These are phyloP conservation scores for Charaxes varanes DNA, from an alignment of 1,140 invertebrate species.

Conservation along the genomic window DNA sequence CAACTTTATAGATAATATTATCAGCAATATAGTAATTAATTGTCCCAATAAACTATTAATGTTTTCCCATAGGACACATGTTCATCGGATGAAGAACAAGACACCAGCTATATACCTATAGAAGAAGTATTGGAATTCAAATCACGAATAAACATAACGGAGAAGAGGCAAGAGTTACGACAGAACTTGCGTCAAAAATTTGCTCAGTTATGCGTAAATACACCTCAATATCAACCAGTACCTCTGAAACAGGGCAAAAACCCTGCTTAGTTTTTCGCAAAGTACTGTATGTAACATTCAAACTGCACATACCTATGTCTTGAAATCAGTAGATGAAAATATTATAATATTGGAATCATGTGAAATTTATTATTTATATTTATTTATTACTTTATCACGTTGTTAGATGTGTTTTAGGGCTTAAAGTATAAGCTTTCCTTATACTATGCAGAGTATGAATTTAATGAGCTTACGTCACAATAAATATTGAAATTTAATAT, in stretches of 20 bases:
- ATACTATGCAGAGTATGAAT: not conserved
- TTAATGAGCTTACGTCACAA: constrained; percentile 3
- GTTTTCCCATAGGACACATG: constrained; percentile 53
- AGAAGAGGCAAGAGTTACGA: constrained; percentile 87
- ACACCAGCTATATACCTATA: constrained; percentile 86
- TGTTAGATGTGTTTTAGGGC: constrained; percentile 6
- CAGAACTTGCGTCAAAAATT: constrained; percentile 88
- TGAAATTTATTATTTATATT: constrained; percentile 6
- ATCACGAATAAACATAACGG: constrained; percentile 83
- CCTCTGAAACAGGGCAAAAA: constrained; percentile 35
- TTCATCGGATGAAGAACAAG: constrained; percentile 85
- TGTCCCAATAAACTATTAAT: not conserved
- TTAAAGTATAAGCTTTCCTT: constrained; percentile 4
- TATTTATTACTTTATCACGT: constrained; percentile 8
- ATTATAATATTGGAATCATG: constrained; percentile 1
- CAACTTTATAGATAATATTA: not conserved
- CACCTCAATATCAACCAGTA: constrained; percentile 40
- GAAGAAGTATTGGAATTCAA: constrained; percentile 90
- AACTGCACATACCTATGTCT: constrained; percentile 35
- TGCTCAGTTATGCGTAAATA: constrained; percentile 82
- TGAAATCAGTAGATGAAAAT: constrained; percentile 13
- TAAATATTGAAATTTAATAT: not conserved
- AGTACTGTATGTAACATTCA: constrained; percentile 41
- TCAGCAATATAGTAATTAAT: too few relatives aligned
- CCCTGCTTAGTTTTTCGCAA: constrained; percentile 29